Evolutionary conservation across 2,888 invertebrate species (phyloP), one percentile per base, ranked within the genome.

Genomic region (Euplagia quadripunctaria): DNA sequence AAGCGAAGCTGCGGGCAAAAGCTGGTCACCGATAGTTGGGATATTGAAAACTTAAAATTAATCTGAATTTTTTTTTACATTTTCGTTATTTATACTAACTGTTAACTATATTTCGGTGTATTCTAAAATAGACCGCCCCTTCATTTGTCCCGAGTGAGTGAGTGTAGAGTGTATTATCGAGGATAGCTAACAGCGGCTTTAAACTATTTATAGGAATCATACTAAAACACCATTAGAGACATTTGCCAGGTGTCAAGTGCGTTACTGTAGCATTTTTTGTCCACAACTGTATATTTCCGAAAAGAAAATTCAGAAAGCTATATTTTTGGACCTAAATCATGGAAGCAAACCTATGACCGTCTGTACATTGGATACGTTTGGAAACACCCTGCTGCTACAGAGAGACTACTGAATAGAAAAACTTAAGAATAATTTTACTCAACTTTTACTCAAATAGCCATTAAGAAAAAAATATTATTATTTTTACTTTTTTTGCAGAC

Each of bases 401-500:
- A 46, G 46, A 46, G 9, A 9, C 9, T 46, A 2, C 11, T 46
- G 46, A 46, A 46, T 46, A 46, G 43, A 43, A 43, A 6, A 43
- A 8, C 6, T 43, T 43, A 43, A 52, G 31, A 31, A 31, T 31
- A 31, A 31, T 31, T 31, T 31, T 31, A 31, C 2, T 31, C 31
- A 31, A 31, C 1, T 31, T 31, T 31, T n/a, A n/a, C n/a, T n/a
- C n/a, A n/a, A n/a, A n/a, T n/a, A 20, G 55, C 6, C 58, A 58
- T 20, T 11, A 9, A 58, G 20, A 31, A 61, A 20, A 12, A 58
- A 0, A 20, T 14, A 20, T 3, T 2, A 55, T 31, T 46, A 46
- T 46, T 46, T 46, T 46, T 46, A 46, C 6, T 31, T 6, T 61
- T 61, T 68, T 41, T 86, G 81, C 82, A 70, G 73, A 75, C 85